These are phyloP conservation scores for Narcine bancroftii DNA, from an alignment of 2,113 vertebrate genomes.

Conservation along the genomic window DNA sequence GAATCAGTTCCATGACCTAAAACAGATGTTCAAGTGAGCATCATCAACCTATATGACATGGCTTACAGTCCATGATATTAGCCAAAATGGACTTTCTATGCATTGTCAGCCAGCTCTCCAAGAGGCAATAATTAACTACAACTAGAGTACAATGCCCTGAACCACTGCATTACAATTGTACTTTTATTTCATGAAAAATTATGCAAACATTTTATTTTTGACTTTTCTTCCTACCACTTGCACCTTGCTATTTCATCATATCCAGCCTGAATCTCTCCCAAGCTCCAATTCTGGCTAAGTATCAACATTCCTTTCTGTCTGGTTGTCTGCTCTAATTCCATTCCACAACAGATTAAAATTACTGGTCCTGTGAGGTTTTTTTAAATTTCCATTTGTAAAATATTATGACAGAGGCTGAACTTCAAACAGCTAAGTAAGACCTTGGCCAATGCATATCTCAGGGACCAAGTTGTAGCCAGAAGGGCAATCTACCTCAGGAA, in stretches of 20 bases:
- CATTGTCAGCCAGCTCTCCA: background rate
- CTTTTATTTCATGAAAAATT: background rate
- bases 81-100: background rate
- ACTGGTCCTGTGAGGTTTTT: too few species aligned
- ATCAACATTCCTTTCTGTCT: background rate
- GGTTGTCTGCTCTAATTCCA: background rate
- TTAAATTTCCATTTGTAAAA: background rate
- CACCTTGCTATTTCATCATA: background rate
- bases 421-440: background rate
- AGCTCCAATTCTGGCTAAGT: background rate
- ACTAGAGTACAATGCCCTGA: background rate
- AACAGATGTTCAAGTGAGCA: background rate
- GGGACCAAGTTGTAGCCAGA: background rate
- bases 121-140: background rate
- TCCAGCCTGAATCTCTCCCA: background rate
- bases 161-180: background rate
- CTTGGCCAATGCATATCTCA: background rate
- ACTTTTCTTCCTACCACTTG: background rate
- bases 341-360: background rate
- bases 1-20: background rate
- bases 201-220: background rate
- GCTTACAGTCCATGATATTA: background rate
- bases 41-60: background rate
- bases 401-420: background rate
- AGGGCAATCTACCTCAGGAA: background rate